Evolutionary conservation across 2,113 vertebrate genomes (phyloP).

Genomic region (Stictonetta naevosa): DNA sequence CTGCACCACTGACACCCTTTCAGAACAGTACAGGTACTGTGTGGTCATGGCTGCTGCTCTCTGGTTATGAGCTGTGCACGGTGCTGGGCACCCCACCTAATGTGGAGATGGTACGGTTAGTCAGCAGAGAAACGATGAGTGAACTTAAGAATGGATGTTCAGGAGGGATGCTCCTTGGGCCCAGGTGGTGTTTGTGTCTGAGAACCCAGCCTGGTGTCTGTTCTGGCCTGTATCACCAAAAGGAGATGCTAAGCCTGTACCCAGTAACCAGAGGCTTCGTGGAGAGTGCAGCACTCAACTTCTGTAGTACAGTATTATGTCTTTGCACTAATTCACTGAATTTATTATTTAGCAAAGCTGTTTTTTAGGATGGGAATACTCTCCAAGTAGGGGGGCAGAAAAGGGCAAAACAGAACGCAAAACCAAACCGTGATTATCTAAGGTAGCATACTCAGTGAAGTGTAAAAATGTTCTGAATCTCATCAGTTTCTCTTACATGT

Average conservation of each 20-base stretch:
- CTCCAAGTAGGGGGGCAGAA: background rate
- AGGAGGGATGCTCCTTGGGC: background rate
- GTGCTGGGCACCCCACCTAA: background rate
- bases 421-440: fast-evolving
- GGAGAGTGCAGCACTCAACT: background rate
- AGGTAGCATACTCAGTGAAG: background rate
- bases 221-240: background rate
- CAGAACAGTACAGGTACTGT: background rate
- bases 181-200: background rate
- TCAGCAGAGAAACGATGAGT: background rate
- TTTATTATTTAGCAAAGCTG: background rate
- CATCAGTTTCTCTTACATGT: background rate
- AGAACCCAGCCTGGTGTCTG: background rate
- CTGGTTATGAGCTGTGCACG: background rate
- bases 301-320: background rate
- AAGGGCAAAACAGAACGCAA: background rate
- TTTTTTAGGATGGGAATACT: background rate
- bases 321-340: background rate
- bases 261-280: background rate
- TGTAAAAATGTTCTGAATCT: background rate
- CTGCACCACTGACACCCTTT: background rate
- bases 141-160: background rate
- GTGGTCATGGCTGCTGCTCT: background rate
- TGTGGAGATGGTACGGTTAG: background rate
- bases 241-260: background rate